Conservation (phyloP, 2,797 vertebrate species). For the Rhynchonycteris naso region DNA sequence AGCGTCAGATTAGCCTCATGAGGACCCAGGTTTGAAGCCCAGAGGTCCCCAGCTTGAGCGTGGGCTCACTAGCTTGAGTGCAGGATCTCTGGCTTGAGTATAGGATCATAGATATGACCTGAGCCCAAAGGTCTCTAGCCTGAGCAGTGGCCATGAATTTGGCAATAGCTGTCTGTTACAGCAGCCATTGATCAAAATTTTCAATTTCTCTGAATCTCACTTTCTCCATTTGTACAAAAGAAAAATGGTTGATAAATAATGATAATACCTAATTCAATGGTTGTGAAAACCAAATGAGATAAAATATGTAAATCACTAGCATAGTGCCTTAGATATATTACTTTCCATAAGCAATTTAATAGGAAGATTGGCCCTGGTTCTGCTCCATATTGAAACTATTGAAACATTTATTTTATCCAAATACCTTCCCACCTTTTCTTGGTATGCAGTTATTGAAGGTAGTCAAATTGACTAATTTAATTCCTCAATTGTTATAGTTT, state of each 20-base stretch:
- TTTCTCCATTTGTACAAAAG: not conserved
- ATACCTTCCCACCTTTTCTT: not conserved
- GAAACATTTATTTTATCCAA: not conserved
- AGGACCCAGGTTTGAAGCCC: too few relatives aligned
- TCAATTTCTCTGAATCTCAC: not conserved
- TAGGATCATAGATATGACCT: too few relatives aligned
- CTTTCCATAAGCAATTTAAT: not conserved
- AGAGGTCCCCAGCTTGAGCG: too few relatives aligned
- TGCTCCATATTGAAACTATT: not conserved
- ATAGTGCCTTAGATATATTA: not conserved
- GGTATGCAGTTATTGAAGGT: not conserved
- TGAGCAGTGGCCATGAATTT: not conserved
- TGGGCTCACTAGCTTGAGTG: too few relatives aligned
- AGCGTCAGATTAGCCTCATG: too few relatives aligned
- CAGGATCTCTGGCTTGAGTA: too few relatives aligned
- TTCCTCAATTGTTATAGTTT: not conserved
- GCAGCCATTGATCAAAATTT: not conserved
- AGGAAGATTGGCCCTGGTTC: not conserved
- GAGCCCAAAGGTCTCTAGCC: too few relatives aligned
- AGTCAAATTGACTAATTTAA: not conserved
- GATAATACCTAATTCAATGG: not conserved
- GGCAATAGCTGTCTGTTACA: not conserved
- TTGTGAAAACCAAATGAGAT: not conserved
- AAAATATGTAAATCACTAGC: not conserved
- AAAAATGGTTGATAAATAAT: not conserved